These are phyloP conservation scores for Pyralis farinalis DNA, from an alignment of 2,888 invertebrate genomes.

Conservation along the genomic window DNA sequence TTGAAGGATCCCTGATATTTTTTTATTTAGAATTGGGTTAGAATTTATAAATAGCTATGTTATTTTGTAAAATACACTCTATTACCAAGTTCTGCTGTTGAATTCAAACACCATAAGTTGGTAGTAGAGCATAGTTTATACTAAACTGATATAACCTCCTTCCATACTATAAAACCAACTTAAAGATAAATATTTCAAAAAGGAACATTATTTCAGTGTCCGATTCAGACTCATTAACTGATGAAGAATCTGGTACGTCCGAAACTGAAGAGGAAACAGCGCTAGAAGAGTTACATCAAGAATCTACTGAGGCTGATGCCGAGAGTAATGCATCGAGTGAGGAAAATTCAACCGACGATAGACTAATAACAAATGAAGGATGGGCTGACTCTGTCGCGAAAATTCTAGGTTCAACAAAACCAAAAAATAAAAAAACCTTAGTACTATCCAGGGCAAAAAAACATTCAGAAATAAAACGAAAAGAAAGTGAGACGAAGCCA, in stretches of 20 bases:
- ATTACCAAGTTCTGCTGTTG: too few species aligned
- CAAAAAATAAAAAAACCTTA: conserved; percentile 86
- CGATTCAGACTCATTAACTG: conserved; percentile 48
- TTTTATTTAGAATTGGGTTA: too few species aligned
- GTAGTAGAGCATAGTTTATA: too few species aligned
- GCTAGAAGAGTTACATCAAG: conserved; percentile 21
- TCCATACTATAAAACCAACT: too few species aligned
- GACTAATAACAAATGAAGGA: conserved; percentile 81
- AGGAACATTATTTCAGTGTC: conserved; percentile 46
- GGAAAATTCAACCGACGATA: conserved; percentile 25
- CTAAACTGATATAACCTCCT: too few species aligned
- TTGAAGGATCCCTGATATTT: too few species aligned
- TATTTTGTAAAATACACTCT: too few species aligned
- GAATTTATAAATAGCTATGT: too few species aligned
- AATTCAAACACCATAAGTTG: too few species aligned
- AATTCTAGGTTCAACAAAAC: conserved; percentile 87
- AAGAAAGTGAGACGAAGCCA: conserved; percentile 64
- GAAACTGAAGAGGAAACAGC: conserved; percentile 39
- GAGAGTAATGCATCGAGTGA: conserved; percentile 30
- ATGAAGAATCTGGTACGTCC: conserved; percentile 41
- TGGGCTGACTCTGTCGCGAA: conserved; percentile 93
- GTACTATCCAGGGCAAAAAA: conserved; percentile 91
- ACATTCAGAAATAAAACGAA: conserved; percentile 75
- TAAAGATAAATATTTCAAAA: too few species aligned
- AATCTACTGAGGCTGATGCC: conserved; percentile 27